These are phyloP conservation scores for Diadophis punctatus DNA, from an alignment of 2,113 vertebrate genomes.

Conservation along the genomic window DNA sequence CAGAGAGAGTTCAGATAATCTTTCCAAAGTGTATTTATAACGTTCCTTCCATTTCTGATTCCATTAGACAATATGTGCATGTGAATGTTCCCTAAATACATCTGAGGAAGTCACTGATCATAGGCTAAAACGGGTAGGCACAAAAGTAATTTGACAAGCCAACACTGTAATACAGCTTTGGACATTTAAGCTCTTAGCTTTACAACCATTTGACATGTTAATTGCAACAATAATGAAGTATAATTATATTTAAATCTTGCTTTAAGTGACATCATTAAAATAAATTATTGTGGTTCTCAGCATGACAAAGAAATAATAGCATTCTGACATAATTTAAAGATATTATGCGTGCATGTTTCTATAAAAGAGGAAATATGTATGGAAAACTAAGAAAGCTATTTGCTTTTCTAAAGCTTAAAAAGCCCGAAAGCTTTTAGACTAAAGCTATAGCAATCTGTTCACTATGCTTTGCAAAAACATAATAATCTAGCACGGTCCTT, in stretches of 20 bases:
- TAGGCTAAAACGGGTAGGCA: background rate
- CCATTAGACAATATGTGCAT: background rate
- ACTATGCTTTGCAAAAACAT: background rate
- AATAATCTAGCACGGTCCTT: background rate
- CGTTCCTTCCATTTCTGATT: background rate
- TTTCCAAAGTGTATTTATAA: background rate
- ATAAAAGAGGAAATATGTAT: background rate
- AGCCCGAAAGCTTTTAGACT: background rate
- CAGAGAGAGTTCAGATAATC: background rate
- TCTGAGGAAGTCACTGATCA: background rate
- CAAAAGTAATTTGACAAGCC: background rate
- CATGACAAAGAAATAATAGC: conserved; percentile 12
- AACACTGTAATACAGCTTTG: conserved; percentile 30
- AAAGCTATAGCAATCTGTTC: background rate
- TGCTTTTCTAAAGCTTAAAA: background rate
- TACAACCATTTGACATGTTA: conserved; percentile 17
- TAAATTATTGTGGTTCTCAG: background rate
- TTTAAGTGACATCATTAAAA: conserved; percentile 19
- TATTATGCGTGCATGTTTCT: background rate
- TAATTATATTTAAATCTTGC: conserved; percentile 34
- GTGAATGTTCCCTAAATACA: background rate
- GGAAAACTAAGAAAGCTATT: background rate
- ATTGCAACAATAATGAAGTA: conserved; percentile 27
- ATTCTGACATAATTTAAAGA: background rate
- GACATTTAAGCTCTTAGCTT: conserved; percentile 29